Evolutionary conservation across 2,797 vertebrate genomes (phyloP), one percentile per base, ranked within the genome.

Genomic region (Moxostoma hubbsi): DNA sequence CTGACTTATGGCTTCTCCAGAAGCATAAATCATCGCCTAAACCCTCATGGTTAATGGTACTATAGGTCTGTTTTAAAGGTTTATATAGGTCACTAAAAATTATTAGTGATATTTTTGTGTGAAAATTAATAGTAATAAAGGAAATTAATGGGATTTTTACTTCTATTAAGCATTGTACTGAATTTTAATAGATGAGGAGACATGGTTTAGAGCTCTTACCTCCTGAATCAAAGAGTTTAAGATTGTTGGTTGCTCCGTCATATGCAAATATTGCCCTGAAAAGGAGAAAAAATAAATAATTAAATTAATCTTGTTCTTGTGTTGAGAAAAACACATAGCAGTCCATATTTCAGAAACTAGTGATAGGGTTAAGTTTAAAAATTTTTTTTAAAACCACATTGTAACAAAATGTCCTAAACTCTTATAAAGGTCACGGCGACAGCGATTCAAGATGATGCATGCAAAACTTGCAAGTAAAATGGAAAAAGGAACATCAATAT

Each of bases 171-270:
- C 36, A 36, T 36, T 36, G 36, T 36, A 36, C 36, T 4, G 36
- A 36, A 36, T 36, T 36, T 3, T 36, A 36, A 5, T 36, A 36
- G 36, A 36, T 36, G 36, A 36, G 36, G 36, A 36, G 36, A 36
- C 36, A 36, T 36, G 36, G 36, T 36, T 36, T 36, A 36, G 36
- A 36, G 36, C 36, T 36, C 84, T 89, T 89, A 95, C 94, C 93
- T 92, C 94, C 94, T 47, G 93, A 95, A 87, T 95, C 93, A 8
- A 91, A 89, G 76, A 95, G 93, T 90, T 93, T 94, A 71, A 95
- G 90, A 85, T 94, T 94, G 90, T 94, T 93, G 86, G 89, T 91
- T 80, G 91, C 55, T 76, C 94, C 93, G 77, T 93, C 93, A 53
- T 95, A 95, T 74, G 91, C 46, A 82, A 94, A 95, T 87, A 94